Evolutionary conservation across 2,113 vertebrate genomes (phyloP), one percentile per base, ranked within the genome.

Genomic region (Picathartes gymnocephalus): DNA sequence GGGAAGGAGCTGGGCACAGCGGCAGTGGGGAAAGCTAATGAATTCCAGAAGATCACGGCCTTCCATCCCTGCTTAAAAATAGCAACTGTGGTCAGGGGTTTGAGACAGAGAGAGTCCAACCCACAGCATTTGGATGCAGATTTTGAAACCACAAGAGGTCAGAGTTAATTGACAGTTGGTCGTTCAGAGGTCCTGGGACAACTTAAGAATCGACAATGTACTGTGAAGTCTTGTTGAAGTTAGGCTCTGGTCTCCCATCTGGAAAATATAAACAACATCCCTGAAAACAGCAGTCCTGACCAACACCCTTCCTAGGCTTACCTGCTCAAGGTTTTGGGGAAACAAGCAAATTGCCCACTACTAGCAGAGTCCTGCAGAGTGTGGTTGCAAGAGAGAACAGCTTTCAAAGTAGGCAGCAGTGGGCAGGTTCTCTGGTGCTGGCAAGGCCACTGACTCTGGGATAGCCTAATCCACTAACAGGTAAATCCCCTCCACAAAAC

Each of bases 161-260:
- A 95, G 39, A 93, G 56, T 64, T 93, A 96, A 97, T 86, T 93
- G 74, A 77, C 0, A 4, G 86, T 42, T 95, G 81, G 86, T 89
- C 86, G 92, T 81, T 92, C 77, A 84, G 91, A 95, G 94, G 93
- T 95, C 93, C 93, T 94, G 94, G 85, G 92, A 96, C 90, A 93
- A 92, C 40, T 74, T 56, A 60, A 68, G 61, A 83, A 94, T 39
- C 6, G 11, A 80, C 44, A 74, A 10, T 0, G 1, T 37, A 39
- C 79, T 90, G 17, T 44, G 42, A 88, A 92, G 33, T 28, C 82
- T 50, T 56, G 16, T 6, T 71, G 37, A 83, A 93, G 47, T 40
- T 39, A n/a, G 13, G 21, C 12, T 88, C 37, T 21, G 40, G 24
- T 56, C 40, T 79, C 48, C 37, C 22, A 81, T n/a, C 27, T 0